These are phyloP conservation scores for Thunnus albacares DNA, from an alignment of 2,797 vertebrate species.

Conservation along the genomic window DNA sequence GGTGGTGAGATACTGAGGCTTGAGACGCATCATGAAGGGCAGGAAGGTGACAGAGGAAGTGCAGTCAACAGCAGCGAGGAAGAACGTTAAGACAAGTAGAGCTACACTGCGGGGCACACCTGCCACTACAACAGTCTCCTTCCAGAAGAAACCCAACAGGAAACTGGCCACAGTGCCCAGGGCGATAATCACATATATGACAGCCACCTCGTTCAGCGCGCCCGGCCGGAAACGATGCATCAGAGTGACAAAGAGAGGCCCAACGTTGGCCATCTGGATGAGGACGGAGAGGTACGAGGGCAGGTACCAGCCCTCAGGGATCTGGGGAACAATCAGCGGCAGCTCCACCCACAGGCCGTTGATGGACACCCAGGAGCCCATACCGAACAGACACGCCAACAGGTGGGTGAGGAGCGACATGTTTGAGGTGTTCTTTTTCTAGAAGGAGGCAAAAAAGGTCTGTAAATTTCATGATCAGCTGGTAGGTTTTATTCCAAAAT, in stretches of 20 bases:
- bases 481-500: not conserved
- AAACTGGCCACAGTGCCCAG: slow-evolving; percentile 81
- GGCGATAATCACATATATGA: slow-evolving; percentile 83
- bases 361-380: slow-evolving; percentile 91
- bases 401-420: slow-evolving; percentile 87
- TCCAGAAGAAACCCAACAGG: slow-evolving; percentile 89
- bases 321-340: slow-evolving; percentile 84
- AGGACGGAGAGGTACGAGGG: slow-evolving; percentile 90
- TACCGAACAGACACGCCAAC: slow-evolving; percentile 86
- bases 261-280: slow-evolving; percentile 90
- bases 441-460: not conserved
- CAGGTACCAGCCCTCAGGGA: slow-evolving; percentile 89
- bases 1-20: slow-evolving; percentile 85
- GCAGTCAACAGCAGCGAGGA: slow-evolving; percentile 89
- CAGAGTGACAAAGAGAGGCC: slow-evolving; percentile 87
- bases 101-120: slow-evolving; percentile 80
- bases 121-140: slow-evolving; percentile 58
- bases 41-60: slow-evolving; percentile 92
- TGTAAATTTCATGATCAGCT: not conserved
- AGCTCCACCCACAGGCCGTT: slow-evolving; percentile 92
- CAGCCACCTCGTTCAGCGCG: slow-evolving; percentile 74
- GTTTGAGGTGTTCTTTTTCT: slow-evolving; percentile 22
- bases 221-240: slow-evolving; percentile 85
- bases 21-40: slow-evolving; percentile 88
- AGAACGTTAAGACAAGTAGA: slow-evolving; percentile 86